Base-by-base conservation (phyloP, 1,140 invertebrate species). In the Agrypnia vestita region DNA sequence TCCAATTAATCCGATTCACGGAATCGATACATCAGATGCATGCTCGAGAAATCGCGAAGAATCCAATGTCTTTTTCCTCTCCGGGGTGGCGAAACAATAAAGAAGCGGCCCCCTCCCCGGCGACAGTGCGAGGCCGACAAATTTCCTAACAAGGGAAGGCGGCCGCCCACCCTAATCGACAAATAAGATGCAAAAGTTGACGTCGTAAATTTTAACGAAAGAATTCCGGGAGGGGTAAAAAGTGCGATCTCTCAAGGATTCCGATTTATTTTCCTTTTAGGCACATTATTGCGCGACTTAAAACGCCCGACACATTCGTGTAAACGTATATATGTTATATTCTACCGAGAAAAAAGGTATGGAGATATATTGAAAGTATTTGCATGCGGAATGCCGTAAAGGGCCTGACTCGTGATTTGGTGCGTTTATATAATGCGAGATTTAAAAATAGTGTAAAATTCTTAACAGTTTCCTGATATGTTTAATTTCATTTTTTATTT, bases 151-250 rank as follows among this genome's bases (percentile, higher is more conserved):
- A 62, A 71, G 69, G 43, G 62, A 79, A 56, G 46, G 49, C 61
- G 17, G 25, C 55, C 35, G 9, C 74, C 67, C 75, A 55, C 78
- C 78, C 79, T 83, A 83, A 83, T 83, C 81, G 81, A 75, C 81
- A 83, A 83, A 83, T 83, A 83, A 83, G 81, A 83, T 83, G 81
- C 81, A 83, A 83, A 83, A 83, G 78, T 83, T 83, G 77, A 83
- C 81, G 81, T 78, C 81, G 81, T 83, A 83, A 83, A 83, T 83
- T 83, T 83, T 61, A 80, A 56, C 51, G 77, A 83, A 73, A 80
- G 81, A 83, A 83, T 83, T 43, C 12, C 7, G 72, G 13, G 43
- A 47, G 59, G 71, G 56, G 56, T 13, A 71, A 6, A 76, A 71
- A 76, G 74, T 80, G 74, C 44, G 72, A 64, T 56, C 78, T 73